Base-by-base conservation (phyloP, 2,888 invertebrate genomes). In the Bellardia bayeri region DNA sequence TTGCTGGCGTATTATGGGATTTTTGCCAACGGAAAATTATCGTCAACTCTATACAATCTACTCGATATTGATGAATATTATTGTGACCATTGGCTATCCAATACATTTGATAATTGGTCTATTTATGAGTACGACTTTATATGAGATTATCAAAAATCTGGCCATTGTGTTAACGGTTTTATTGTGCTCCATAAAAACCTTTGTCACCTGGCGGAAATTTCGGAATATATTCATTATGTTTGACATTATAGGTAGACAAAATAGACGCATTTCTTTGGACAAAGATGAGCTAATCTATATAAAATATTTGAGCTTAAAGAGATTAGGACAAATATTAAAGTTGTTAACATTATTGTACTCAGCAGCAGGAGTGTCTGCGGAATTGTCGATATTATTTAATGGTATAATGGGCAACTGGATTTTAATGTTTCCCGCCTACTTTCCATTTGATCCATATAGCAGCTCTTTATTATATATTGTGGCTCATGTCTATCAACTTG, bases 371-470 rank as follows among this genome's bases (percentile, higher is more conserved):
- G 4, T 11, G 14, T 49, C 9, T 13, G 13, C 3, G 2, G 68
- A 75, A 14, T 16, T 42, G 11, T 23, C 56, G 5, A 83, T 86
- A 1, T 9, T 90, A 2, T 37, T 81, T 30, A 63, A 63, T 33
- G 88, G 88, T 8, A 9, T 89, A 2, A 40, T 63, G 16, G 68
- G 78, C 30, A 83, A 87, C 1, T 86, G 89, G 85, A 49, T 56
- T 6, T 76, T 89, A 58, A 74, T 90, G 71, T 90, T 89, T 56
- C 88, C 88, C 40, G 90, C 68, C 0, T 90, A 88, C 68, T 88
- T 89, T 78, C 90, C 89, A 1, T 87, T 89, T 42, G 85, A 89
- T 76, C 58, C 72, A 11, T 66, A 51, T 30, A 54, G 23, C 33
- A 66, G 72, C 0, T 49, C 56, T 9, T 14, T 9, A 37, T 69